Evolutionary conservation across 1,140 invertebrate genomes (phyloP), one percentile per base, ranked within the genome.

Genomic region (Choristoneura fumiferana): DNA sequence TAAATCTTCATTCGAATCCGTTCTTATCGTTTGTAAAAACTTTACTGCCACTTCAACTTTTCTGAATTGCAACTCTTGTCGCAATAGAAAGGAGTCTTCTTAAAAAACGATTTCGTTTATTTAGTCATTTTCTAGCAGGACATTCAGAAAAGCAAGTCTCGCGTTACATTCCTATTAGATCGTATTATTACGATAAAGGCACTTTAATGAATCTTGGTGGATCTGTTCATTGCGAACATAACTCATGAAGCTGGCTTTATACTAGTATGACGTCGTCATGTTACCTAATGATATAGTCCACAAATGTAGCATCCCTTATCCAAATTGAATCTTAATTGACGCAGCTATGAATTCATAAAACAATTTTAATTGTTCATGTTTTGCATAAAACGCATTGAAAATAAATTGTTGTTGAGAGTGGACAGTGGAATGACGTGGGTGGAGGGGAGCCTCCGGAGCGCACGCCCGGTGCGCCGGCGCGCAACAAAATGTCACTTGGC

Each of bases 281-380:
- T 56, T 58, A 54, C 43, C 60, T 80, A 81, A 79, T 78, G 67
- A 82, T 76, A 77, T 54, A 76, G 66, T 59, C 58, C 39, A 74
- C 70, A 77, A 77, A 76, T 57, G 64, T 67, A 63, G 62, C 29
- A 52, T 61, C 58, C 62, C 76, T 85, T 83, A 83, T 86, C 78
- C 68, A 66, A 77, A 81, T 81, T 65, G 73, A 78, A 84, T 83
- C 81, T 86, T 78, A 79, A 84, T 85, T 64, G 76, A 79, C 61
- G 59, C 43, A 22, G 57, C 67, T 71, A 82, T 75, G 71, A 77
- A 78, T 78, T 75, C 73, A 77, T 80, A 80, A 80, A 76, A 75
- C 70, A 74, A 76, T 74, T 74, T 82, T 81, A 84, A 83, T 81
- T 81, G 75, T 81, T 49, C 60, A 72, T 60, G 67, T 71, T 81